Evolutionary conservation across 2,797 vertebrate genomes (phyloP).

Genomic region (Xenentodon cancila): DNA sequence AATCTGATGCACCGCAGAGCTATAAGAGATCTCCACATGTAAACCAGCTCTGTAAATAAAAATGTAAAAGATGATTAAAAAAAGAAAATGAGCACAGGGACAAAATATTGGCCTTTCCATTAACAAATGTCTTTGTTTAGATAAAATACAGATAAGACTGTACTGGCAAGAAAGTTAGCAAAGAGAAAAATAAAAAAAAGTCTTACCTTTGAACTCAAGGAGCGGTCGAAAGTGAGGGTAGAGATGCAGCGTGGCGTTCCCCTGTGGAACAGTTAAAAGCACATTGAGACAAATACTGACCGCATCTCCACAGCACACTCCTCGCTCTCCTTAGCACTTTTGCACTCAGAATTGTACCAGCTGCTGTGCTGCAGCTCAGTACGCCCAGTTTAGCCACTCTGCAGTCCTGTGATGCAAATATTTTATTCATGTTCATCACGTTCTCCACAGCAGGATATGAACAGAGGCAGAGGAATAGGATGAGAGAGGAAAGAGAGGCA

Average conservation of each 20-base stretch:
- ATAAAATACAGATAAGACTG: background rate
- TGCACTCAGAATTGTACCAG: slow-evolving; percentile 23
- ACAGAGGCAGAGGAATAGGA: slow-evolving; percentile 31
- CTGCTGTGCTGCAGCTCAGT: slow-evolving; percentile 54
- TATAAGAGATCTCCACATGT: background rate
- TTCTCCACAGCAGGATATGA: slow-evolving; percentile 52
- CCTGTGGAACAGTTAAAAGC: slow-evolving; percentile 69
- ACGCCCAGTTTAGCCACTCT: slow-evolving; percentile 47
- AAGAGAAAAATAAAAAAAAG: slow-evolving; percentile 5
- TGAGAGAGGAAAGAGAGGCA: slow-evolving; percentile 42
- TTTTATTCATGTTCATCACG: slow-evolving; percentile 71
- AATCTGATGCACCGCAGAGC: slow-evolving; percentile 4
- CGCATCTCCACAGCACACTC: slow-evolving; percentile 25
- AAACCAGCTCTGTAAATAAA: background rate
- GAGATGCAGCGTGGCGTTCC: slow-evolving; percentile 85
- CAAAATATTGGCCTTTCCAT: background rate
- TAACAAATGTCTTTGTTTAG: background rate
- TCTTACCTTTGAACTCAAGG: slow-evolving; percentile 86
- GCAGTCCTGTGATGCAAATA: slow-evolving; percentile 67
- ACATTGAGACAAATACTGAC: slow-evolving; percentile 32
- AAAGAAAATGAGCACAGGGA: background rate
- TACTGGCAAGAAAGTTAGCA: background rate
- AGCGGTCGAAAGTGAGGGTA: slow-evolving; percentile 85
- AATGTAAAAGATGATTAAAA: background rate
- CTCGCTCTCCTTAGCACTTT: slow-evolving; percentile 25